phyloP scores from a whole-genome alignment of 2,888 invertebrate genomes.

The Pachydiplax longipennis region DNA sequence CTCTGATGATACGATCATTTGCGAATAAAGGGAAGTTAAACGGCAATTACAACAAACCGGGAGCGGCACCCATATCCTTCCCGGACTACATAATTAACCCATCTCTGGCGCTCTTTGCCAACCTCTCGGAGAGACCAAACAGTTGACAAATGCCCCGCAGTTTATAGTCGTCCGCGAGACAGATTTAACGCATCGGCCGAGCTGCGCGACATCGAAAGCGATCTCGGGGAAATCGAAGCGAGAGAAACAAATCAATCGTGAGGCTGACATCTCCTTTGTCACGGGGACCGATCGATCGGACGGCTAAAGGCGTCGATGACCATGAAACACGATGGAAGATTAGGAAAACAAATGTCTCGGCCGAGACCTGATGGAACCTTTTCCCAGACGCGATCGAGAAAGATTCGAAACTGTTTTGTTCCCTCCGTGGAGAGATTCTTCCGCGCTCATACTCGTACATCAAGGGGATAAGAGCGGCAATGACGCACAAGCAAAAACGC shows the following conservation, averaged over 20 bases:
- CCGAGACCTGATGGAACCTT: not conserved
- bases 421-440: not conserved
- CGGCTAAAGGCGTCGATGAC: not conserved
- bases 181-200: not conserved
- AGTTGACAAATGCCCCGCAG: not conserved
- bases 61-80: not conserved
- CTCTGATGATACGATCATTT: no score
- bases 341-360: not conserved
- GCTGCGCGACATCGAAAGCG: not conserved
- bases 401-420: not conserved
- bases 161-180: not conserved
- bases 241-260: not conserved
- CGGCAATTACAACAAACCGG: no score
- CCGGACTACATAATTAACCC: not conserved
- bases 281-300: not conserved
- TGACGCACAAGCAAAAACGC: not conserved
- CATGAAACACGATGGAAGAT: not conserved
- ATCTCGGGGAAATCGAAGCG: not conserved
- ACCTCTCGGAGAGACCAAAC: not conserved
- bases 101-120: not conserved
- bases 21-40: no score
- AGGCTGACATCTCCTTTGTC: not conserved
- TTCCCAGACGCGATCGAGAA: not conserved
- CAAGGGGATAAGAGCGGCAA: not conserved
- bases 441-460: not conserved